Evolutionary conservation across 2,113 vertebrate species (phyloP).

Genomic region (Corydoras sp.): DNA sequence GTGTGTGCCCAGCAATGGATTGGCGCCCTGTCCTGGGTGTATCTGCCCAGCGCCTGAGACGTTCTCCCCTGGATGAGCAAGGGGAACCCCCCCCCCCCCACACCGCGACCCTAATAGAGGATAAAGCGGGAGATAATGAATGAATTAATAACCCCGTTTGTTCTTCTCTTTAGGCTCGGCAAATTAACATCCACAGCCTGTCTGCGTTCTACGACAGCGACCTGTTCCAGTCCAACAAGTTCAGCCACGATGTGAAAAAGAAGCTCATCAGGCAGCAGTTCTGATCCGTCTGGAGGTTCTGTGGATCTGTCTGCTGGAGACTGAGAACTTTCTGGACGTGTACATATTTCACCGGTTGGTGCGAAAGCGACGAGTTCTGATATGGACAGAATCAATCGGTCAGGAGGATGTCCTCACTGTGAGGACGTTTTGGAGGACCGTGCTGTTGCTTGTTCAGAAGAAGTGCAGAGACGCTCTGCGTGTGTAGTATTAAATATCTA

Average conservation of each 20-base stretch:
- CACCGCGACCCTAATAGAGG: too few relatives aligned
- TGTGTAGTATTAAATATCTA: not conserved
- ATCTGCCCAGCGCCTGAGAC: too few relatives aligned
- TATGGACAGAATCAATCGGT: slow-evolving; percentile 21
- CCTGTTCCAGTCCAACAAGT: slow-evolving; percentile 82
- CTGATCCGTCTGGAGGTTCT: slow-evolving; percentile 40
- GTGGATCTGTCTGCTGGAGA: too few relatives aligned
- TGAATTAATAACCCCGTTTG: too few relatives aligned
- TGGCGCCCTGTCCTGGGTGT: too few relatives aligned
- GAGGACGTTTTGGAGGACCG: not conserved
- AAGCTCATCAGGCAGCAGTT: slow-evolving; percentile 91
- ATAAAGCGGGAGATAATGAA: too few relatives aligned
- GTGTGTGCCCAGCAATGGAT: too few relatives aligned
- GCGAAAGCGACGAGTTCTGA: slow-evolving; percentile 15
- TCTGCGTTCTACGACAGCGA: slow-evolving; percentile 89
- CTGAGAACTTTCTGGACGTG: slow-evolving; percentile 10
- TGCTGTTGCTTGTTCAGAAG: not conserved
- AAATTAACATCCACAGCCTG: slow-evolving; percentile 95
- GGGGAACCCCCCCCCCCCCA: too few relatives aligned
- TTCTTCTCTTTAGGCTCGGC: slow-evolving; percentile 72
- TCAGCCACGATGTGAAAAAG: slow-evolving; percentile 81
- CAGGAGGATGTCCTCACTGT: not conserved
- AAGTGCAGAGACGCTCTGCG: slow-evolving; percentile 1
- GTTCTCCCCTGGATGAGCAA: too few relatives aligned
- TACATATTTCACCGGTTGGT: not conserved